Base-by-base conservation (phyloP, 2,113 vertebrate species). In the Callocephalon fimbriatum region DNA sequence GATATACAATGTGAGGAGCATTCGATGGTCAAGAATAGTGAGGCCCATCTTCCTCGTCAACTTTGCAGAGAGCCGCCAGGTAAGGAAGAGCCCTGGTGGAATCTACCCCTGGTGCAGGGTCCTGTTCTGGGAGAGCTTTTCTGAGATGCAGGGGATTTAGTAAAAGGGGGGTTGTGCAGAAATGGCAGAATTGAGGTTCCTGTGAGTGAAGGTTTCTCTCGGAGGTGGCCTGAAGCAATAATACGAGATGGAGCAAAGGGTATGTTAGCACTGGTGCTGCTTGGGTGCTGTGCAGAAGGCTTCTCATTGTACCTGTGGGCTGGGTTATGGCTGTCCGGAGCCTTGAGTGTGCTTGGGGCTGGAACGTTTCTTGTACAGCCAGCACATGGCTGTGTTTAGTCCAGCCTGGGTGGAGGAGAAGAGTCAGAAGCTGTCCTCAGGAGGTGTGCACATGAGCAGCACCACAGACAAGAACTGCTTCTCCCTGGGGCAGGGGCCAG, bases 21-120 rank as follows among this genome's bases (percentile, higher is more conserved):
- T 99, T 48, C 98, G 99, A n/a, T 99, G 99, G 99, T 99, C 99
- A 6, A 98, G 99, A 93, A 98, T 98, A 37, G 92, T 99, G 48
- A 98, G 99, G 10, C 99, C 99, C 1, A 98, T 99, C 59, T 99
- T 99, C 48, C 94, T 99, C 76, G 98, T 99, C 96, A 99, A 99
- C 96, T 98, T 99, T 51, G 98, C 99, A 6, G 99, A 99, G 95
- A 99, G 99, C 86, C 98, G 98, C 21, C 99, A 99, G 99, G 99
- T 99, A 97, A 97, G 76, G 37, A 35, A 10, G 15, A 50, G 27
- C 4, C 38, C n/a, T 77, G 38, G 7, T 72, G 61, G 51, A 6
- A 44, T 42, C 65, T 31, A 27, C 4, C 5, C 4, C 14, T 38
- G 51, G 14, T 40, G 23, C 18, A 15, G 19, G 15, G 4, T 13